Conservation (phyloP, 2,113 vertebrate genomes). For the Sarotherodon lohbergeri region DNA sequence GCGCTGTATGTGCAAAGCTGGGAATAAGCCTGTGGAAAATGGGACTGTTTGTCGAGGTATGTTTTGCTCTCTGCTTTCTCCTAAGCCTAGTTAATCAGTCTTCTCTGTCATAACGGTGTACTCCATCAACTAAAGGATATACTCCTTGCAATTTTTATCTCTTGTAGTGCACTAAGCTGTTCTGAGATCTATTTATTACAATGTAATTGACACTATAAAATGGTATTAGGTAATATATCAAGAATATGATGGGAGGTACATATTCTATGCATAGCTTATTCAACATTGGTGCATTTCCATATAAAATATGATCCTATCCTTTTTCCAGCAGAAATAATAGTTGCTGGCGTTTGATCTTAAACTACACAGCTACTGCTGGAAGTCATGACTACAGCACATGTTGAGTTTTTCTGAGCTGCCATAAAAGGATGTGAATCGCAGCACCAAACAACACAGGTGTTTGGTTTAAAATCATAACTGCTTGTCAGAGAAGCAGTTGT, state of each 20-base stretch:
- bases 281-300: background rate
- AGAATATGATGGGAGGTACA: background rate
- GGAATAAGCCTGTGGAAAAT: conserved; percentile 90
- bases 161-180: background rate
- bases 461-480: background rate
- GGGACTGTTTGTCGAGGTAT: conserved; percentile 93
- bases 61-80: conserved; percentile 7
- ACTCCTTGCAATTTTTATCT: background rate
- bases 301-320: background rate
- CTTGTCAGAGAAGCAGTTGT: background rate
- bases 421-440: background rate
- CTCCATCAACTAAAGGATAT: background rate
- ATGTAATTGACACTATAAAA: background rate
- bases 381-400: background rate
- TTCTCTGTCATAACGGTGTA: background rate
- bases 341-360: background rate
- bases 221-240: background rate
- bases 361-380: background rate
- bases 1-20: conserved; percentile 93
- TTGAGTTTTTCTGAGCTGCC: background rate
- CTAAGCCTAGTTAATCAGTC: background rate
- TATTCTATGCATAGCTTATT: background rate
- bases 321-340: background rate
- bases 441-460: background rate
- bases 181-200: background rate